A percentile compares a stretch with the other conserved stretches of the same genome.
These are phyloP conservation scores for Acridotheres tristis DNA, from an alignment of 2,797 vertebrate species.

Conservation along the genomic window DNA sequence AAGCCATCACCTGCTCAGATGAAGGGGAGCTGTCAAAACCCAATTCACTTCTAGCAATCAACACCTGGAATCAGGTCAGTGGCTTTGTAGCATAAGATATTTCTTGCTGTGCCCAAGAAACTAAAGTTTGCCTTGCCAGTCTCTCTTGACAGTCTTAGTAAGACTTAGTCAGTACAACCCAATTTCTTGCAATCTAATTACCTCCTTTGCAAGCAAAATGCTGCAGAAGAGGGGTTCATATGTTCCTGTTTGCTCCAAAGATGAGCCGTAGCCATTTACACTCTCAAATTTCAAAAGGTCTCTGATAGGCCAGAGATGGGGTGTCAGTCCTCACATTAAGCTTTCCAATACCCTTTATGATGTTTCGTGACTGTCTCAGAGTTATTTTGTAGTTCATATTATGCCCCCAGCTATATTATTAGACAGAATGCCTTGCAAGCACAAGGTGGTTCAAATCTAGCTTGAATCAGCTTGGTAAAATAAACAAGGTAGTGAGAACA, in stretches of 20 bases:
- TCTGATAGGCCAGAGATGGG: neutral
- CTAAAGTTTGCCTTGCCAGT: neutral
- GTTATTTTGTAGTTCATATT: neutral
- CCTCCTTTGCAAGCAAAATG: neutral
- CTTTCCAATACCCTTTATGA: neutral
- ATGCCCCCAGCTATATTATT: neutral
- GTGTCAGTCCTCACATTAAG: neutral
- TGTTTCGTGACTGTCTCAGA: neutral
- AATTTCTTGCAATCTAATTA: neutral
- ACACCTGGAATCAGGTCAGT: constrained; percentile 29
- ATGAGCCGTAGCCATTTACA: neutral
- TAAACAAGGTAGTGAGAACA: neutral
- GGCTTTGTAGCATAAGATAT: neutral
- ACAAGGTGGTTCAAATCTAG: neutral
- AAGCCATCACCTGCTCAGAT: neutral
- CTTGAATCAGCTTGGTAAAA: neutral
- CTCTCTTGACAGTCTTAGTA: neutral
- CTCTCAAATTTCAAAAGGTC: neutral
- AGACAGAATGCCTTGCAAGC: neutral
- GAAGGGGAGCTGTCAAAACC: constrained; percentile 49
- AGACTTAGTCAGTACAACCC: neutral
- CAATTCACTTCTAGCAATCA: constrained; percentile 8
- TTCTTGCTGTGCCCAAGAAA: neutral
- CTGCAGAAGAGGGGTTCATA: neutral
- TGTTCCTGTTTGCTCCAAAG: neutral